These are phyloP conservation scores for Boulengeromyrus knoepffleri DNA, from an alignment of 2,113 vertebrate species.

Conservation along the genomic window DNA sequence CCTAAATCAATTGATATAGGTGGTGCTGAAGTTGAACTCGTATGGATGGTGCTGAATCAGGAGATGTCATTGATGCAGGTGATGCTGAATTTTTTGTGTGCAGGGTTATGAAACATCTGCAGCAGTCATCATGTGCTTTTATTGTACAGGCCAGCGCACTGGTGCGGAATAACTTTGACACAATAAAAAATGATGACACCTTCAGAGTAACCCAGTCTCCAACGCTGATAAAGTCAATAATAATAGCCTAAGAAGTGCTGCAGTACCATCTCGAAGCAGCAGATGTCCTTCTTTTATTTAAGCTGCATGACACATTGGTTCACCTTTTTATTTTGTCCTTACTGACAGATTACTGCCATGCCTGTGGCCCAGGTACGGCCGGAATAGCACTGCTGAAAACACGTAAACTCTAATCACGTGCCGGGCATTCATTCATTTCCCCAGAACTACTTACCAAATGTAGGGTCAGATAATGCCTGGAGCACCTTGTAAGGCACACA, in stretches of 20 bases:
- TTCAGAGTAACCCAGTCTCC: neutral
- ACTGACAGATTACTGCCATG: neutral
- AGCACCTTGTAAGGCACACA: neutral
- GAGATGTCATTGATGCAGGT: neutral
- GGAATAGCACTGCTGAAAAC: neutral
- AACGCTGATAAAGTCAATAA: neutral
- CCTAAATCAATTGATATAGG: neutral
- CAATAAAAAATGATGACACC: conserved; percentile 1
- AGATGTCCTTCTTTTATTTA: conserved; percentile 42
- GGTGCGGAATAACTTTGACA: neutral
- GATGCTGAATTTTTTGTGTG: neutral
- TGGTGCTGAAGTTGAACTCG: neutral
- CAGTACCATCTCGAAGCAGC: conserved; percentile 31
- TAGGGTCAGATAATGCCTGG: neutral
- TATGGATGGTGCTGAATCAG: neutral
- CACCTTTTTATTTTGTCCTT: conserved; percentile 8
- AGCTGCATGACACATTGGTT: conserved; percentile 28
- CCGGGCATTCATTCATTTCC: neutral
- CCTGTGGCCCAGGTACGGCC: neutral
- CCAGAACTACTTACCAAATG: neutral
- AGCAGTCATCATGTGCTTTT: neutral
- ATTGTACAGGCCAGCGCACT: neutral
- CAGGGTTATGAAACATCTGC: neutral
- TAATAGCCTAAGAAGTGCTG: neutral
- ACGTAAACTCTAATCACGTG: neutral